Conservation (phyloP, 2,113 vertebrate genomes). For the Perca flavescens region DNA sequence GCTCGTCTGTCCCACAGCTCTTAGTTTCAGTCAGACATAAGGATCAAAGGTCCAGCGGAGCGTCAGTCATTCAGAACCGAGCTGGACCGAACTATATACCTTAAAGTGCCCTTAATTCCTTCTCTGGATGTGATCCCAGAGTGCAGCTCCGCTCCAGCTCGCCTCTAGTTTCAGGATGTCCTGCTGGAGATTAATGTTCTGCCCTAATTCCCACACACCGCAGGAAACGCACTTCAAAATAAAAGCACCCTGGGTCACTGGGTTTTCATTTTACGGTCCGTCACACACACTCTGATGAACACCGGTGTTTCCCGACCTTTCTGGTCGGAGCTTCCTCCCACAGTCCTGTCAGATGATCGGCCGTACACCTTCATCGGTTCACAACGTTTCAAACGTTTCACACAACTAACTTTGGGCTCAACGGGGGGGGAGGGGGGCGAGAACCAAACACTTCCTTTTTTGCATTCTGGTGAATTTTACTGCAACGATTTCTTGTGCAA, state of each 20-base stretch:
- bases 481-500: no score
- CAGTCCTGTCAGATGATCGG: no score
- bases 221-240: slow-evolving; percentile 41
- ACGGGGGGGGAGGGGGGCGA: no score
- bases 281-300: no score
- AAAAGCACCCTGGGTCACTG: slow-evolving; percentile 29
- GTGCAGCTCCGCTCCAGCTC: slow-evolving; percentile 32
- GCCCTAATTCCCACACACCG: slow-evolving; percentile 65
- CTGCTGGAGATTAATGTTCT: slow-evolving; percentile 58
- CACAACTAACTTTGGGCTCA: no score
- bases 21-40: slow-evolving; percentile 59
- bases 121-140: slow-evolving; percentile 66
- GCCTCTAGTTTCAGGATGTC: slow-evolving; percentile 71
- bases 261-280: neutral
- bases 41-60: slow-evolving; percentile 63
- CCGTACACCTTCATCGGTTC: no score
- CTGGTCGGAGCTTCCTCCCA: no score
- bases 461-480: no score
- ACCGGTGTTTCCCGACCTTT: no score
- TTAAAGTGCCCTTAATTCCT: slow-evolving; percentile 67
- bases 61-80: slow-evolving; percentile 66
- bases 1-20: slow-evolving; percentile 61
- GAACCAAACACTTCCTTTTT: no score
- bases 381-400: no score
- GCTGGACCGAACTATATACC: slow-evolving; percentile 57